Evolutionary conservation across 2,797 vertebrate genomes (phyloP), one percentile per base, ranked within the genome.

Genomic region (Alfaro cultratus): DNA sequence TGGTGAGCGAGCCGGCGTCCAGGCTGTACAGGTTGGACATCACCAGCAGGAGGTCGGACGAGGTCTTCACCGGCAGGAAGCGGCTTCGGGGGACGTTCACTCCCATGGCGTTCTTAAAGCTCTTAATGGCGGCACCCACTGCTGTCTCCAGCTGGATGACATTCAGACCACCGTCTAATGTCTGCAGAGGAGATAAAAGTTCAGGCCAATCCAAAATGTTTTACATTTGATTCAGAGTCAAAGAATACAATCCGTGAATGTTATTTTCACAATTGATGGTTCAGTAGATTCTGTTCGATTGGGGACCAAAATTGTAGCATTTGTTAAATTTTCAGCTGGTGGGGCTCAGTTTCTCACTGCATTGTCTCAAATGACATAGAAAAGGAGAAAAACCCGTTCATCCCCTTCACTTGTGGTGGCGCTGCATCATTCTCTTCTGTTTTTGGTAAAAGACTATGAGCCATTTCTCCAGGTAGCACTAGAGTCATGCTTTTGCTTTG

Each of bases 1-100:
- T 99, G 7, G 96, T 99, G 78, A 99, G 88, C 46, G 98, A 99
- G 0, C 98, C 98, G 2, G 97, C 97, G 1, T 98, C 97, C 93
- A 99, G 96, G 91, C 97, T 99, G 85, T 99, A 99, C 84, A 99
- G 92, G 91, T 99, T 99, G 0, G 98, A 99, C 98, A 99, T 99
- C 86, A 99, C 98, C 41, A 99, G 96, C 85, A 99, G 89, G 76
- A 99, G 97, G 94, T 99, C 98, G 0, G 98, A 99, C 0, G 97
- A 97, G 45, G 98, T 99, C 93, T 99, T 99, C 78, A 99, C 98
- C 0, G 98, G 98, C 92, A 99, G 94, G 92, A 99, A 99, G 86
- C 98, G 97, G 92, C 98, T 99, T 7, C 98, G 97, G 0, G 98
- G 98, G 2, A 99, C 98, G 55, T 98, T 99, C 88, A 99, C 97